Conservation (phyloP, 64 coral and sea anemone genomes). For the Exaiptasia diaphana region DNA sequence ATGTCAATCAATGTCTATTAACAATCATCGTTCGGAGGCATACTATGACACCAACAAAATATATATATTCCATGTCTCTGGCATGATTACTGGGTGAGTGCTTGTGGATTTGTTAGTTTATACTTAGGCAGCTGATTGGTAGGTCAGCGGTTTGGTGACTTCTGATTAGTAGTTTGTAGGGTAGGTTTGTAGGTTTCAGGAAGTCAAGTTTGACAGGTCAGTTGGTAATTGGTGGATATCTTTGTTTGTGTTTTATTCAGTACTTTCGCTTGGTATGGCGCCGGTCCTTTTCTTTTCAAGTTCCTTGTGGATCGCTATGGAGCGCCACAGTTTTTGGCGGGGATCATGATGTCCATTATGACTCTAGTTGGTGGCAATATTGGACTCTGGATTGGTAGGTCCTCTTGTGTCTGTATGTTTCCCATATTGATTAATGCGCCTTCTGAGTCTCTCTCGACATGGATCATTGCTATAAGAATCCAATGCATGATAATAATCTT, state of each 20-base stretch:
- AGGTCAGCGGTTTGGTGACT: no score
- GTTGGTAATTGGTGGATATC: no score
- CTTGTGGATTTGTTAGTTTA: background rate
- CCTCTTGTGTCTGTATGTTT: background rate
- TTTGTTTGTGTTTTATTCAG: slow-evolving; percentile 29
- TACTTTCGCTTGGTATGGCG: slow-evolving; percentile 12
- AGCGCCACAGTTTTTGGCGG: slow-evolving; percentile 19
- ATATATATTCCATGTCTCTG: background rate
- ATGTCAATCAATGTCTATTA: background rate
- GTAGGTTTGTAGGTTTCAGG: no score
- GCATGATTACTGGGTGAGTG: background rate
- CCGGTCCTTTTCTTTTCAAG: slow-evolving; percentile 43
- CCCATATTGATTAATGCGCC: background rate
- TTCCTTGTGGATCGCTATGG: slow-evolving; percentile 23
- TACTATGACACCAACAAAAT: background rate
- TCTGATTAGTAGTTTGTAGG: no score
- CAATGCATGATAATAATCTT: no score
- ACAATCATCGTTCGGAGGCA: background rate
- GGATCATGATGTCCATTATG: slow-evolving; percentile 17
- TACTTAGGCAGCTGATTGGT: background rate
- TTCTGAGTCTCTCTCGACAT: background rate
- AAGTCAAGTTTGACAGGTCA: no score
- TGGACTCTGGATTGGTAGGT: slow-evolving; percentile 35
- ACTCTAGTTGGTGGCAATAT: background rate
- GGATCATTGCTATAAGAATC: background rate